These are phyloP conservation scores for Propithecus deckenii DNA, from an alignment of 2,797 vertebrate species.

Conservation along the genomic window DNA sequence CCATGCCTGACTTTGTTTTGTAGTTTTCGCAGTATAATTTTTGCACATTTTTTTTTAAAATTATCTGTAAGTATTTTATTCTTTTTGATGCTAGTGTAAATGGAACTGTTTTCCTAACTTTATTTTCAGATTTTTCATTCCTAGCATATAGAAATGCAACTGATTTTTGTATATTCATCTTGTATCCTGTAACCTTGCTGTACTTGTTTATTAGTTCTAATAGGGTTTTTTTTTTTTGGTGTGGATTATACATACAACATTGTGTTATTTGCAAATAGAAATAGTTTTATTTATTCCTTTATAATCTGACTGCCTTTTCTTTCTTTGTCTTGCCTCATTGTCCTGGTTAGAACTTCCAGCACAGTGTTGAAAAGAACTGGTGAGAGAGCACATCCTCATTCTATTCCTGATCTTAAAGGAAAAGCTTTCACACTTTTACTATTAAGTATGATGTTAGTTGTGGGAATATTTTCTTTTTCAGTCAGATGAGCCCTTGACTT, in stretches of 20 bases:
- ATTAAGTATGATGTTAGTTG: neutral
- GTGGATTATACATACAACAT: neutral
- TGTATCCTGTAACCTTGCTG: neutral
- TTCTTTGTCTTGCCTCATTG: neutral
- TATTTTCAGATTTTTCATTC: slow-evolving; percentile 17
- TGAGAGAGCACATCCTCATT: neutral
- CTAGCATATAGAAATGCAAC: neutral
- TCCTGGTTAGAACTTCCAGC: neutral
- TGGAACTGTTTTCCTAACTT: neutral
- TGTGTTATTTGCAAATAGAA: neutral
- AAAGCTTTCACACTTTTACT: neutral
- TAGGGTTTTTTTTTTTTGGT: neutral
- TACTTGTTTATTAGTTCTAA: neutral
- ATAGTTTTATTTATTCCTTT: neutral
- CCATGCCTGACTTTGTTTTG: neutral
- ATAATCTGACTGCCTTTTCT: neutral
- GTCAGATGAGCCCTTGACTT: neutral
- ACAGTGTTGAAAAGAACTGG: neutral
- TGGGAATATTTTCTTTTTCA: slow-evolving; percentile 15
- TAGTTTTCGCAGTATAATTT: neutral
- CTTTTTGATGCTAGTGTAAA: neutral
- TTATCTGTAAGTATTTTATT: neutral
- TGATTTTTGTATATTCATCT: neutral
- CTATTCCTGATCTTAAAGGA: neutral
- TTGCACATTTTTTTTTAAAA: neutral